phyloP scores from a whole-genome alignment of 2,113 vertebrate species.

The Neotoma lepida region DNA sequence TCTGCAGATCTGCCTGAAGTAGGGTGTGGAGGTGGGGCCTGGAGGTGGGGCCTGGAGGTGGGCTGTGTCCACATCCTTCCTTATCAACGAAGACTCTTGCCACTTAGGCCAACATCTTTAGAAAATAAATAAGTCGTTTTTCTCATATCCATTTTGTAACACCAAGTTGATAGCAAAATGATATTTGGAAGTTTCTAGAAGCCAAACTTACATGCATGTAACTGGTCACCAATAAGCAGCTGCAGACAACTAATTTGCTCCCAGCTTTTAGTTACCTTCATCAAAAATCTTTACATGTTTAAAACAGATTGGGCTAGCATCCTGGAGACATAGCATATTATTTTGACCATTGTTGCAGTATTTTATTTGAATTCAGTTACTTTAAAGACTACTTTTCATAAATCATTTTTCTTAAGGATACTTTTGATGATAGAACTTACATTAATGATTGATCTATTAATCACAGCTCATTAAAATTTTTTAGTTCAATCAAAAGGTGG shows the following conservation, averaged over 20 bases:
- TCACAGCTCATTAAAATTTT: background rate
- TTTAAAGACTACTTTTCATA: background rate
- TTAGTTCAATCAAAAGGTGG: background rate
- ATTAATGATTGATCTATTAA: background rate
- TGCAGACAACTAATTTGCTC: background rate
- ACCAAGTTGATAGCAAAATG: background rate
- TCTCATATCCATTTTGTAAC: background rate
- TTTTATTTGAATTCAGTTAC: background rate
- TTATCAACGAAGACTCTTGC: background rate
- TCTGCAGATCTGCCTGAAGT: background rate
- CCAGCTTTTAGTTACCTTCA: background rate
- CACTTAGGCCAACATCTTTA: background rate
- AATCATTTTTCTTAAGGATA: background rate
- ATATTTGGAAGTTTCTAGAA: background rate
- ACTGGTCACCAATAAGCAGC: background rate
- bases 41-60: too few relatives aligned
- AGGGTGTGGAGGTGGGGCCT: background rate
- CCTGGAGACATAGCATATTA: background rate
- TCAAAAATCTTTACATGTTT: background rate
- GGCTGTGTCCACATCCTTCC: background rate
- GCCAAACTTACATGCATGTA: background rate
- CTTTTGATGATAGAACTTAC: background rate
- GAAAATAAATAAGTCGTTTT: background rate
- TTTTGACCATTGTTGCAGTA: background rate
- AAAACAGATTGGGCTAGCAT: background rate